Conservation (phyloP, 2,797 vertebrate species). For the Esox masquinongy region DNA sequence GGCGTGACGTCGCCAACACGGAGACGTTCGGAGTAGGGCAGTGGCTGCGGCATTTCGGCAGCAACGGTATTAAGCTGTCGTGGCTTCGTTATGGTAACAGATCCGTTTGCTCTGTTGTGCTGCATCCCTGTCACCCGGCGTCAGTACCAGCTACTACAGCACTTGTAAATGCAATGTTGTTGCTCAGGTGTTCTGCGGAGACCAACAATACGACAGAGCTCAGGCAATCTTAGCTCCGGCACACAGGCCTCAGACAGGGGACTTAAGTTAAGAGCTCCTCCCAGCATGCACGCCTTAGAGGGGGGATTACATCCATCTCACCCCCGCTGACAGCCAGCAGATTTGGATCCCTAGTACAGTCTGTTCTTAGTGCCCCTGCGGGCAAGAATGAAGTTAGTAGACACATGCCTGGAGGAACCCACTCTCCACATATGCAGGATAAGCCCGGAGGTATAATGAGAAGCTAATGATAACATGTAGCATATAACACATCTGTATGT, state of each 20-base stretch:
- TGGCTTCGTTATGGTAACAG: no score
- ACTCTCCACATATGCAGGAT: neutral
- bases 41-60: neutral
- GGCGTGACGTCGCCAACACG: neutral
- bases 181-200: conserved; percentile 19
- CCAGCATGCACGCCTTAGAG: conserved; percentile 51
- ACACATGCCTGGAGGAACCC: conserved; percentile 29
- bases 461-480: conserved; percentile 6
- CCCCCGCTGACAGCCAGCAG: conserved; percentile 52
- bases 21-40: neutral
- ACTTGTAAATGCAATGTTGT: neutral
- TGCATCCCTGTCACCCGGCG: no score
- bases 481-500: no score
- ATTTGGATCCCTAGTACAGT: conserved; percentile 49
- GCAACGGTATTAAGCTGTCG: conserved; percentile 1
- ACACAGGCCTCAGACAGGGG: conserved; percentile 42
- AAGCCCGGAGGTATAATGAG: neutral
- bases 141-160: neutral
- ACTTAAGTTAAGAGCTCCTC: conserved; percentile 42
- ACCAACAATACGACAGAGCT: conserved; percentile 35
- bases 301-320: conserved; percentile 54
- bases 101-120: no score
- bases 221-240: conserved; percentile 43
- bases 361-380: conserved; percentile 35
- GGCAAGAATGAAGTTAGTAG: conserved; percentile 49